These are phyloP conservation scores for Charanyca ferruginea DNA, from an alignment of 2,888 invertebrate species.

Conservation along the genomic window DNA sequence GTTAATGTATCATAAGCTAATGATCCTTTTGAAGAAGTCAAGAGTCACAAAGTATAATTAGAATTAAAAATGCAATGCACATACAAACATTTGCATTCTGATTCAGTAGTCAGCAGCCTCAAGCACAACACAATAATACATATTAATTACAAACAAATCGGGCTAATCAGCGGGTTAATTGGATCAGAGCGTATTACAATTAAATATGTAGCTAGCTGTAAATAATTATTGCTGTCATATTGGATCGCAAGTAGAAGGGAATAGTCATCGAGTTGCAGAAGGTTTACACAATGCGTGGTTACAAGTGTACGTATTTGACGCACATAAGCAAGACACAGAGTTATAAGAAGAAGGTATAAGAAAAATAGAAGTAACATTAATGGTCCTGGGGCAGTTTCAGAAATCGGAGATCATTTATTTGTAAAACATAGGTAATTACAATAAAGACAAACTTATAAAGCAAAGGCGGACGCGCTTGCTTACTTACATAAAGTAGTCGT, in stretches of 20 bases:
- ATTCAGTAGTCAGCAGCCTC: slow-evolving; percentile 25
- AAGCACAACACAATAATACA: slow-evolving; percentile 44
- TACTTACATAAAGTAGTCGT: too few relatives aligned
- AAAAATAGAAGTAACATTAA: too few relatives aligned
- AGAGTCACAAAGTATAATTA: slow-evolving; percentile 3
- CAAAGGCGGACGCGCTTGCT: too few relatives aligned
- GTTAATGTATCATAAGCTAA: background rate
- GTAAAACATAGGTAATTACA: too few relatives aligned
- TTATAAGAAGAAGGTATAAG: too few relatives aligned
- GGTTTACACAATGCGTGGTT: background rate
- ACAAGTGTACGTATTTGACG: background rate
- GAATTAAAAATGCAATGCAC: background rate
- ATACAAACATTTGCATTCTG: slow-evolving; percentile 10
- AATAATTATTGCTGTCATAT: slow-evolving; percentile 54
- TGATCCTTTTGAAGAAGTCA: background rate
- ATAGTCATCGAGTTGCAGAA: slow-evolving; percentile 15
- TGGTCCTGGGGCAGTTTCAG: too few relatives aligned
- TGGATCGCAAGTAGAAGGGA: slow-evolving; percentile 14
- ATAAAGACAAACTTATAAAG: too few relatives aligned
- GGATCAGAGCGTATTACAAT: slow-evolving; percentile 56
- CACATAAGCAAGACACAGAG: background rate
- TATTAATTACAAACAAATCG: slow-evolving; percentile 56
- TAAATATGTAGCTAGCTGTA: slow-evolving; percentile 58
- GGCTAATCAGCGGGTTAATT: slow-evolving; percentile 64
- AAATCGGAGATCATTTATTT: too few relatives aligned